Percentiles rank a stretch among this genome's conserved stretches.
Conservation (phyloP, 2,113 vertebrate species). For the Bubalus kerabau region DNA sequence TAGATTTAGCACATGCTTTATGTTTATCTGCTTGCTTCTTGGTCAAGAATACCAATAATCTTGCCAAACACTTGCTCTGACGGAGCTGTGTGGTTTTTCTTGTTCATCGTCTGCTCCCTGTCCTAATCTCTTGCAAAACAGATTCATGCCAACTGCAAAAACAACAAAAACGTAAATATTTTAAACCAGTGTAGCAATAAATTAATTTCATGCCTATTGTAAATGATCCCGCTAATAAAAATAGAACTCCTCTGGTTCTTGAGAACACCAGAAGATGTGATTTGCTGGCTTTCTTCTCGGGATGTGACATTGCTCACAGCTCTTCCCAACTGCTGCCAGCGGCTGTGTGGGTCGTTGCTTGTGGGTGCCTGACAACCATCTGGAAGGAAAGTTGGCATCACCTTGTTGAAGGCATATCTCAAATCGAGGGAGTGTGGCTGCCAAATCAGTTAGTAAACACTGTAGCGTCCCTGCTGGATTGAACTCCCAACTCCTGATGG, state of each 20-base stretch:
- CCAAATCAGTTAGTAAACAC: slow-evolving; percentile 53
- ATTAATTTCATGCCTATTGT: slow-evolving; percentile 58
- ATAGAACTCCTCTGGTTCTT: slow-evolving; percentile 16
- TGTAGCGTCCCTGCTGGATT: slow-evolving; percentile 10
- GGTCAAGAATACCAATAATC: background rate
- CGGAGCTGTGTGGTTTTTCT: background rate
- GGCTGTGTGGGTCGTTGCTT: background rate
- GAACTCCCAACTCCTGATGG: slow-evolving; percentile 37
- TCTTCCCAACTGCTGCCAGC: slow-evolving; percentile 15
- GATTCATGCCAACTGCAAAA: slow-evolving; percentile 32
- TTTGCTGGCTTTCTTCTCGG: background rate
- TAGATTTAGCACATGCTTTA: background rate
- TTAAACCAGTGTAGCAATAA: slow-evolving; percentile 59
- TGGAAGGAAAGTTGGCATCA: slow-evolving; percentile 58
- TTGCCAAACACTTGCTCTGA: slow-evolving; percentile 1
- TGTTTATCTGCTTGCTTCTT: background rate
- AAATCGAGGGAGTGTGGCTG: slow-evolving; percentile 38
- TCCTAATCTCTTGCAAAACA: background rate
- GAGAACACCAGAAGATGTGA: slow-evolving; percentile 22
- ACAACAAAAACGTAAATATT: slow-evolving; percentile 43
- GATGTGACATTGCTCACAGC: background rate
- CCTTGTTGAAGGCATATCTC: slow-evolving; percentile 26
- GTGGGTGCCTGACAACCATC: slow-evolving; percentile 42
- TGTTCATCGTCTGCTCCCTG: background rate
- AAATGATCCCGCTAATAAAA: slow-evolving; percentile 50